These are phyloP conservation scores for Drosophila pandora DNA, from an alignment of 1,140 invertebrate species.

Conservation along the genomic window DNA sequence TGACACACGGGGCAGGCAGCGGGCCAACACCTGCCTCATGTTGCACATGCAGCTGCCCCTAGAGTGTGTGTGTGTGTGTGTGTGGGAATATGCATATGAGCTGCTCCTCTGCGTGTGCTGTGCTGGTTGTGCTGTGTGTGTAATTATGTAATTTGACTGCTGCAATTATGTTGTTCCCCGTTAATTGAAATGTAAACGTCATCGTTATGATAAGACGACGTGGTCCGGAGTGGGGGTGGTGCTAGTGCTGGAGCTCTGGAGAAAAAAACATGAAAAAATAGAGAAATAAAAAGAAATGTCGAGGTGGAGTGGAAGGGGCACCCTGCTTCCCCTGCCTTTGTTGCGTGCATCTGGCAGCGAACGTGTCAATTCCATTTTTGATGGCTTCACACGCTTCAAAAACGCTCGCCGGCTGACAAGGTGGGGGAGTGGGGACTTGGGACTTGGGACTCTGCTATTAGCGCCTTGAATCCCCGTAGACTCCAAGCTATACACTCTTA, in stretches of 20 bases:
- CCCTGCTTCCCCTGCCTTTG: background rate
- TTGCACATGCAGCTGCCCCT: slow-evolving; percentile 70
- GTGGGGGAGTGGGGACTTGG: too few species aligned
- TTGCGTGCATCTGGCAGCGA: slow-evolving; percentile 47
- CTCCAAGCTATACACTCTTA: too few species aligned
- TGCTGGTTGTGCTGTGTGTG: slow-evolving; percentile 54
- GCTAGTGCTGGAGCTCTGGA: background rate
- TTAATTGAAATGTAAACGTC: slow-evolving; percentile 81
- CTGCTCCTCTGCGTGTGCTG: slow-evolving; percentile 38
- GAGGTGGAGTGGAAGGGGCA: background rate
- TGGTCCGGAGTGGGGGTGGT: slow-evolving; percentile 10
- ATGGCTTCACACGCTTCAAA: slow-evolving; percentile 50
- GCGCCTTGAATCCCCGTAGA: background rate
- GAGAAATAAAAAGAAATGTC: background rate
- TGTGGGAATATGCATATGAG: slow-evolving; percentile 26
- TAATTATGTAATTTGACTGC: slow-evolving; percentile 81
- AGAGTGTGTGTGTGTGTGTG: background rate
- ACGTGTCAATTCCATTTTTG: slow-evolving; percentile 71
- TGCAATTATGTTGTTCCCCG: slow-evolving; percentile 77
- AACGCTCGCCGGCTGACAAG: slow-evolving; percentile 5
- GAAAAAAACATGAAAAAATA: background rate
- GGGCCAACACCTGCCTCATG: slow-evolving; percentile 67
- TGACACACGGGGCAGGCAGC: slow-evolving; percentile 78
- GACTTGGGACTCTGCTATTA: background rate
- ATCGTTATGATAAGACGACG: slow-evolving; percentile 76